Evolutionary conservation across 2,797 vertebrate species (phyloP).

Genomic region (Melopsittacus undulatus): DNA sequence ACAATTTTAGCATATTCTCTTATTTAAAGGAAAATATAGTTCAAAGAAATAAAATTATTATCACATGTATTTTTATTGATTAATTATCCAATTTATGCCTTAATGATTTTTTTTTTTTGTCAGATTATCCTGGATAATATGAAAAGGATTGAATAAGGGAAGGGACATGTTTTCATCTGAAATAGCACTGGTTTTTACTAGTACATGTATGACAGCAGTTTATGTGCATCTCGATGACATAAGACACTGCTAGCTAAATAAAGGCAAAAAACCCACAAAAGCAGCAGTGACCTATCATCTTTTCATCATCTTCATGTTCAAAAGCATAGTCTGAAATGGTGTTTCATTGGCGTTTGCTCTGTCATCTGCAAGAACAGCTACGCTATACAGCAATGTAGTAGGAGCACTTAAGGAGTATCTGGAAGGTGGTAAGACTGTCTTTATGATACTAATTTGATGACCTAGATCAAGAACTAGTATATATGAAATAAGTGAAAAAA

Average conservation of each 20-base stretch:
- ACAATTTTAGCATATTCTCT: neutral
- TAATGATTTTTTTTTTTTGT: neutral
- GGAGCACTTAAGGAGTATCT: neutral
- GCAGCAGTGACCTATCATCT: neutral
- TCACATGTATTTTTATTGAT: neutral
- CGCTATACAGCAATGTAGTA: neutral
- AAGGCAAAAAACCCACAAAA: neutral
- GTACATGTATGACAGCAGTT: neutral
- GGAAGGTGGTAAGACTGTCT: neutral
- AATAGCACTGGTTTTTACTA: neutral
- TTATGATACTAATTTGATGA: neutral
- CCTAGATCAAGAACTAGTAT: neutral
- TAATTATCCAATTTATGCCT: constrained; percentile 16
- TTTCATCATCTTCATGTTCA: neutral
- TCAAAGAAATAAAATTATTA: neutral
- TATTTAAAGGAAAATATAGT: constrained; percentile 38
- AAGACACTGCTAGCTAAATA: neutral
- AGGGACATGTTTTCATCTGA: neutral
- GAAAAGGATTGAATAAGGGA: neutral
- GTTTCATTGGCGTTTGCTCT: neutral
- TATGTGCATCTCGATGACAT: neutral
- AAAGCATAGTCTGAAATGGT: neutral
- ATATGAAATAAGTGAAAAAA: neutral
- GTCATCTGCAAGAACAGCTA: neutral
- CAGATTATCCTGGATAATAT: neutral